Evolutionary conservation across 2,888 invertebrate species (phyloP).

Genomic region (Anthophora plumipes): DNA sequence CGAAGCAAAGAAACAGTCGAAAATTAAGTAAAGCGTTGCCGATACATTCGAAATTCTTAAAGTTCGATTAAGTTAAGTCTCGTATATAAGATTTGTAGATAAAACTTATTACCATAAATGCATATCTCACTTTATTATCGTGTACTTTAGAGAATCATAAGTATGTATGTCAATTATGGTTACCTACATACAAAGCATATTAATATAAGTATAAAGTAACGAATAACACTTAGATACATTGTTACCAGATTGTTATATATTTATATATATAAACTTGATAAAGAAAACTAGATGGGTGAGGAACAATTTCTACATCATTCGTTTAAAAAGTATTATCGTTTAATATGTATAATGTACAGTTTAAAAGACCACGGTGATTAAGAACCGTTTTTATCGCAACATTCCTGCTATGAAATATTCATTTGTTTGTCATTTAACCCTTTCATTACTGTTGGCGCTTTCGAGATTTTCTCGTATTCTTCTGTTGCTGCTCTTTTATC

Average conservation of each 20-base stretch:
- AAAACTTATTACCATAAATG: slow-evolving; percentile 34
- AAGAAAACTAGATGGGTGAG: slow-evolving; percentile 13
- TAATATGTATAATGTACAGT: slow-evolving; percentile 22
- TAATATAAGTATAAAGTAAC: slow-evolving; percentile 28
- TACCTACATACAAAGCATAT: slow-evolving; percentile 29
- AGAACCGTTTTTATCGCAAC: slow-evolving; percentile 15
- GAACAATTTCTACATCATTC: slow-evolving; percentile 19
- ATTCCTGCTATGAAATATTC: slow-evolving; percentile 46
- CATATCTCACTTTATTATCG: slow-evolving; percentile 50
- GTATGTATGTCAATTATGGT: slow-evolving; percentile 66
- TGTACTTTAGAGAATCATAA: slow-evolving; percentile 36
- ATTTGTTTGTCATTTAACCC: slow-evolving; percentile 19
- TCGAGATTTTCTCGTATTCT: too few relatives aligned
- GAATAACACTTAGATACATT: slow-evolving; percentile 42
- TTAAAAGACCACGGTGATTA: slow-evolving; percentile 6
- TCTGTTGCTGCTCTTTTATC: too few relatives aligned
- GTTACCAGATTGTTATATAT: slow-evolving; percentile 59
- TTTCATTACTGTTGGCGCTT: too few relatives aligned
- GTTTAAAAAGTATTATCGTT: neutral
- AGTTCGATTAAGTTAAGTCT: slow-evolving; percentile 30
- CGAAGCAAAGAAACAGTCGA: slow-evolving; percentile 38
- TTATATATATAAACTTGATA: slow-evolving; percentile 43
- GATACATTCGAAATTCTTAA: slow-evolving; percentile 35
- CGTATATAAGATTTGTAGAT: slow-evolving; percentile 50
- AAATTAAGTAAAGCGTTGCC: slow-evolving; percentile 23